phyloP scores from a whole-genome alignment of 2,888 invertebrate genomes.

The Argyra leucocephala region DNA sequence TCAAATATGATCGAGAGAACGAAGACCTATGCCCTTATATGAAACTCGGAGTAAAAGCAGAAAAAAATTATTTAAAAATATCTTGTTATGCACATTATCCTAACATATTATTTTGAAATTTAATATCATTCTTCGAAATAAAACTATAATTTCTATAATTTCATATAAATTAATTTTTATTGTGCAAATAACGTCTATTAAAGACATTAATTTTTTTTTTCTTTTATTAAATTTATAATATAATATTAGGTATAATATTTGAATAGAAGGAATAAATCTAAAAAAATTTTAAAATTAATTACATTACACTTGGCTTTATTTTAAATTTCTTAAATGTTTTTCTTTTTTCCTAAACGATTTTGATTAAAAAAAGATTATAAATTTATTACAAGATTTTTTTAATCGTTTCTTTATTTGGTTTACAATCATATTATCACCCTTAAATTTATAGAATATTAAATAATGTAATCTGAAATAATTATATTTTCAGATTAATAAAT shows the following conservation, averaged over 20 bases:
- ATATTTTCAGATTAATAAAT: neutral
- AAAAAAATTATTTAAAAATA: too few relatives aligned
- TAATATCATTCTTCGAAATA: too few relatives aligned
- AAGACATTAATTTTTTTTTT: neutral
- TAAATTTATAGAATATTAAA: neutral
- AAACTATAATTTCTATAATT: neutral
- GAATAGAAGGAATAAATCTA: slow-evolving; percentile 1
- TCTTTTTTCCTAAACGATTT: neutral
- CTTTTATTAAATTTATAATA: neutral
- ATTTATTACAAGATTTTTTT: neutral
- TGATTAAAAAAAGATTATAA: neutral
- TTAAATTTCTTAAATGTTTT: neutral
- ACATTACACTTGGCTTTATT: neutral
- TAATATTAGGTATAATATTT: neutral
- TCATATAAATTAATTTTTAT: slow-evolving; percentile 2
- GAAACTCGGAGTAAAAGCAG: too few relatives aligned
- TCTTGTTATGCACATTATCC: too few relatives aligned
- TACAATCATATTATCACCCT: neutral
- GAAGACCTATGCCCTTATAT: too few relatives aligned
- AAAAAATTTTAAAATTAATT: neutral
- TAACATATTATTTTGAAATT: too few relatives aligned
- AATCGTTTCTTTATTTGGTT: neutral
- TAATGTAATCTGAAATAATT: neutral
- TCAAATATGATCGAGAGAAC: too few relatives aligned
- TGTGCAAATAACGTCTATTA: neutral